Evolutionary conservation across 1,140 invertebrate genomes (phyloP).

Genomic region (Drosophila saltans): DNA sequence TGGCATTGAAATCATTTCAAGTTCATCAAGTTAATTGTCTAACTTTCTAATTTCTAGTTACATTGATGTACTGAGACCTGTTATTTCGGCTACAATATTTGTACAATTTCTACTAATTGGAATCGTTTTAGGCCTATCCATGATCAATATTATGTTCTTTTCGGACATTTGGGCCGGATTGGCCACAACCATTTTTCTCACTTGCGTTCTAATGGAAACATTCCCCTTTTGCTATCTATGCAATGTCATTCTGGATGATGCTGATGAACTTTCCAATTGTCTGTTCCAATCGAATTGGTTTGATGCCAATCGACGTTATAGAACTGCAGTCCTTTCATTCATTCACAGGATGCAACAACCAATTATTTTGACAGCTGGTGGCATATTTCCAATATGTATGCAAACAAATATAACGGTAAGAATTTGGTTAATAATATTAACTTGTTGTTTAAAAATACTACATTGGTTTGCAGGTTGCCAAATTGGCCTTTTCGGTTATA

Average conservation of each 20-base stretch:
- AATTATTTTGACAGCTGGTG: conserved; percentile 39
- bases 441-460: not conserved
- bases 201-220: conserved; percentile 38
- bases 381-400: conserved; percentile 53
- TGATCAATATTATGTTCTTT: conserved; percentile 51
- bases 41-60: conserved; percentile 28
- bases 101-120: conserved; percentile 46
- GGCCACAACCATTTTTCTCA: conserved; percentile 31
- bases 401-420: conserved; percentile 55
- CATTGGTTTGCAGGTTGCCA: conserved; percentile 40
- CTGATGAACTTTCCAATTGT: conserved; percentile 40
- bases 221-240: conserved; percentile 66
- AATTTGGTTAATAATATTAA: too few relatives aligned
- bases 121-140: conserved; percentile 26
- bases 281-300: conserved; percentile 64
- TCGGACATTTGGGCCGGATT: conserved; percentile 32
- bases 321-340: conserved; percentile 39
- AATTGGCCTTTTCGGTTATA: conserved; percentile 59
- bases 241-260: conserved; percentile 45
- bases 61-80: conserved; percentile 39
- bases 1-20: not conserved
- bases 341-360: conserved; percentile 61
- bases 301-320: conserved; percentile 38
- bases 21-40: not conserved
- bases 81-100: conserved; percentile 43